Base-by-base conservation (phyloP, 2,797 vertebrate species). In the Pristis pectinata region DNA sequence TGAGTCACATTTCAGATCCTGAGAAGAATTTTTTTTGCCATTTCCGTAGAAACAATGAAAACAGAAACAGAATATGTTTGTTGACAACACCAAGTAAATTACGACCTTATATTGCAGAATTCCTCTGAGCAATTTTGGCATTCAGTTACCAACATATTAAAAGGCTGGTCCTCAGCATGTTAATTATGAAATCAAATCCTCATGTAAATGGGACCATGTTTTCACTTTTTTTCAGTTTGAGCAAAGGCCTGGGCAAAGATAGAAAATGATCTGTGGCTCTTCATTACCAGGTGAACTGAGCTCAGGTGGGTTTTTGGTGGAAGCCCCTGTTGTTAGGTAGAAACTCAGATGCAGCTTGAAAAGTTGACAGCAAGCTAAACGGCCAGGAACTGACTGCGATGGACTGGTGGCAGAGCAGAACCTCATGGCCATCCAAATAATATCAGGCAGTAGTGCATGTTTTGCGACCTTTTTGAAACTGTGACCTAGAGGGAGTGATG, bases 51-150 rank as follows among this genome's bases (percentile, higher is more conserved):
- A 24, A 41, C 61, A 37, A 37, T 24, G 8, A 17, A 67, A 91
- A 91, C n/a, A 91, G 59, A 91, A 91, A 67, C 87, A 91, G 37
- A 64, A 91, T 64, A 64, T 19, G 59, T 64, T 41, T 91, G 59
- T 67, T 41, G 59, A 41, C 2, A 24, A 0, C 61, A 91, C 61
- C 56, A 37, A 91, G 13, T 64, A 91, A 67, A 22, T 41, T 67
- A 41, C 24, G 59, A 37, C 59, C n/a, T 10, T 41, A 49, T 67
- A 41, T 67, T 91, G n/a, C 37, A 41, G 61, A 41, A 91, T 67
- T n/a, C 2, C 34, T 24, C n/a, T n/a, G 15, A n/a, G 7, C 15
- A 56, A 8, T n/a, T 4, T 89, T 89, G 85, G 59, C 87, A 41
- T 22, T 91, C 67, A 2, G 30, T 61, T 59, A 37, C 34, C 85